These are phyloP conservation scores for Falcunculus frontatus DNA, from an alignment of 2,113 vertebrate genomes.

Conservation along the genomic window DNA sequence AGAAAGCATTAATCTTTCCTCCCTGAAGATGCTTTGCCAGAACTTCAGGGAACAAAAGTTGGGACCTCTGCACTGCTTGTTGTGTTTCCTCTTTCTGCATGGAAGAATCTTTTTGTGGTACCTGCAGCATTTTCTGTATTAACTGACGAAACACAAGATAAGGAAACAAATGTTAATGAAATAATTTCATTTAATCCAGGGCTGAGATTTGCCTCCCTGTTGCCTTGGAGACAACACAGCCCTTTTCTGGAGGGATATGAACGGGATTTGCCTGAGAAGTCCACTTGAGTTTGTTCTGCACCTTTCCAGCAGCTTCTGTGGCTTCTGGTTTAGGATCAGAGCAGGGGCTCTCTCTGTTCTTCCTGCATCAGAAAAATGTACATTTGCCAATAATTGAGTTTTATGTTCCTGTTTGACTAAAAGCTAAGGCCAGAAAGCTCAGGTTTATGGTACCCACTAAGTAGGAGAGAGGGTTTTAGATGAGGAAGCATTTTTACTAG, in stretches of 20 bases:
- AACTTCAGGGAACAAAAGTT: neutral
- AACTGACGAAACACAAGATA: neutral
- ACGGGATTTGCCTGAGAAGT: neutral
- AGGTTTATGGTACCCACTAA: neutral
- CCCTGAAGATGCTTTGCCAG: neutral
- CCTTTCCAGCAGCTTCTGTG: neutral
- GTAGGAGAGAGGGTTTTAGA: neutral
- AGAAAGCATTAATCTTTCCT: neutral
- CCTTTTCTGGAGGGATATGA: neutral
- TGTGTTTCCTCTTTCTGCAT: neutral
- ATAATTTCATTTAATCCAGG: neutral
- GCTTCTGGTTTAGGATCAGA: neutral
- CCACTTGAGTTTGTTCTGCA: neutral
- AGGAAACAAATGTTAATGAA: neutral
- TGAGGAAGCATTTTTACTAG: neutral
- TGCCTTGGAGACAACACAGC: neutral
- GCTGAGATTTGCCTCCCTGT: neutral
- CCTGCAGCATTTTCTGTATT: neutral
- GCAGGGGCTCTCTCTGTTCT: neutral
- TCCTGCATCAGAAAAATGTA: neutral
- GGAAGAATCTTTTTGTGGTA: neutral
- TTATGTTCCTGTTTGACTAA: neutral
- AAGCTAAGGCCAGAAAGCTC: neutral
- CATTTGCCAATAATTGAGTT: neutral
- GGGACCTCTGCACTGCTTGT: neutral